phyloP scores from a whole-genome alignment of 2,797 vertebrate species.

The Acestrorhynchus altus region DNA sequence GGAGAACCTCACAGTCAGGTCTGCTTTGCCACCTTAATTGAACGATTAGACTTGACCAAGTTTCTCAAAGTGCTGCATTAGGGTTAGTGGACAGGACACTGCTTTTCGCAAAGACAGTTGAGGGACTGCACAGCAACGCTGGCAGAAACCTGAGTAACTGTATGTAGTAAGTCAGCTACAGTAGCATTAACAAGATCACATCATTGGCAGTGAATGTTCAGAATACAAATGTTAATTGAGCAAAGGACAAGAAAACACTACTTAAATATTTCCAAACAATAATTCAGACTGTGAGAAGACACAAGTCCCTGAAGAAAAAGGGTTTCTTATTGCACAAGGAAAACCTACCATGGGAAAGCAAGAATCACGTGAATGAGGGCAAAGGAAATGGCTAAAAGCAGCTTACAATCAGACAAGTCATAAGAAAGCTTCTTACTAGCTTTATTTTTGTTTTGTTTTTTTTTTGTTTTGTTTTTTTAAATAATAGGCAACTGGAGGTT shows the following conservation, averaged over 20 bases:
- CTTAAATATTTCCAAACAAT: conserved; percentile 41
- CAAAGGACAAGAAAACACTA: conserved; percentile 4
- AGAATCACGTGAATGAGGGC: neutral
- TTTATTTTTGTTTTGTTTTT: neutral
- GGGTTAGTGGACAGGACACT: conserved; percentile 4
- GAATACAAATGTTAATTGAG: conserved; percentile 21
- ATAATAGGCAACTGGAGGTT: neutral
- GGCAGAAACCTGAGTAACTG: conserved; percentile 61
- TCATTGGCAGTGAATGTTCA: conserved; percentile 26
- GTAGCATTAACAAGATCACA: conserved; percentile 41
- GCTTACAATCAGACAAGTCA: neutral
- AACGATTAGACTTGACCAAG: no score
- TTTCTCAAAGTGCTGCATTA: neutral
- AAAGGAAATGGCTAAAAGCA: neutral
- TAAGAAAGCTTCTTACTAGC: neutral
- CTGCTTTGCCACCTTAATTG: neutral
- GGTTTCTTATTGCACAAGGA: conserved; percentile 49
- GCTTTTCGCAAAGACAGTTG: neutral
- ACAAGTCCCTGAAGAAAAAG: conserved; percentile 43
- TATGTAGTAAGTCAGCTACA: conserved; percentile 47
- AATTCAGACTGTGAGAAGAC: conserved; percentile 37
- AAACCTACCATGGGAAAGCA: conserved; percentile 24
- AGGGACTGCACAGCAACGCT: conserved; percentile 14
- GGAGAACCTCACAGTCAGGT: neutral
- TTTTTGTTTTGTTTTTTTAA: neutral